Conservation (phyloP, 2,113 vertebrate species). For the Silurus meridionalis region DNA sequence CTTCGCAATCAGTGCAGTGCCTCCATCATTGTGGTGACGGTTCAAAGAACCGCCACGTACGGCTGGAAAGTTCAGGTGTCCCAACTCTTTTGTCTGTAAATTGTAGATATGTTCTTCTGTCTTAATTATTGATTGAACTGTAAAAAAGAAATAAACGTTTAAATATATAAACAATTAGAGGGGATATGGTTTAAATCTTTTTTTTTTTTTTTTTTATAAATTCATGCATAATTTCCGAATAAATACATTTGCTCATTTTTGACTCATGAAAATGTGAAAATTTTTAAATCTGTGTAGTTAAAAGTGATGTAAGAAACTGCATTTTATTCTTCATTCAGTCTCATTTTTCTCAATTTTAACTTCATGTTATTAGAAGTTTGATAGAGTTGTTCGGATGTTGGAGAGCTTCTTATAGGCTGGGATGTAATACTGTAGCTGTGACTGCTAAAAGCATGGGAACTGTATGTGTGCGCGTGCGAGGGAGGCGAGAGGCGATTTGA, state of each 20-base stretch:
- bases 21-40: too few relatives aligned
- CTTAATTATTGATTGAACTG: neutral
- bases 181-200: neutral
- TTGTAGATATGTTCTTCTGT: neutral
- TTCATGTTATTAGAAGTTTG: neutral
- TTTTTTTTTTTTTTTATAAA: neutral
- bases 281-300: too few relatives aligned
- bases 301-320: too few relatives aligned
- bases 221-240: too few relatives aligned
- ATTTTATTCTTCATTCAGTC: too few relatives aligned
- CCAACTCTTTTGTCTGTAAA: too few relatives aligned
- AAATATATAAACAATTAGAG: neutral
- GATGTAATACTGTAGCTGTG: neutral
- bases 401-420: neutral
- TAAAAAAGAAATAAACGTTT: neutral
- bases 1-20: neutral
- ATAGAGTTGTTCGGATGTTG: neutral
- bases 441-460: neutral
- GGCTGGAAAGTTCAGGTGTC: too few relatives aligned
- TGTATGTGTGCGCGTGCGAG: neutral
- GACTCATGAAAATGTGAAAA: too few relatives aligned
- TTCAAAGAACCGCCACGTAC: too few relatives aligned
- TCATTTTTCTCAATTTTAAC: neutral
- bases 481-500: slow-evolving; percentile 3
- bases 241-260: too few relatives aligned